Evolutionary conservation across 2,797 vertebrate species (phyloP).

Genomic region (Rhinogobio ventralis): DNA sequence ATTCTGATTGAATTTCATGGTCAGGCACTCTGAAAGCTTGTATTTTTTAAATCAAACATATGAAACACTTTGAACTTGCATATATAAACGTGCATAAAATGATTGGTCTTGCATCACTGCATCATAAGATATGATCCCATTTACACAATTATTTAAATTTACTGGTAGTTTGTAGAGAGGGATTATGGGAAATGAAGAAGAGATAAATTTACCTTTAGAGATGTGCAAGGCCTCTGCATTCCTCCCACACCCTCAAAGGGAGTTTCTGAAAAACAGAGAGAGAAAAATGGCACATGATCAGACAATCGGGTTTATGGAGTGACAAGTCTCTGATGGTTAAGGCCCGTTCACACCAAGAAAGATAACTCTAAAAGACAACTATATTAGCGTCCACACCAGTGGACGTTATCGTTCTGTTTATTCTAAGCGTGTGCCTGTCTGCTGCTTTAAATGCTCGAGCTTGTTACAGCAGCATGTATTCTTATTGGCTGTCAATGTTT

Average conservation of each 20-base stretch:
- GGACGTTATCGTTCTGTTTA: no score
- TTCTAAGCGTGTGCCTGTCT: no score
- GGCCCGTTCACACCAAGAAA: no score
- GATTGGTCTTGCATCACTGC: background rate
- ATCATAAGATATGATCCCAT: background rate
- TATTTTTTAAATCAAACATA: background rate
- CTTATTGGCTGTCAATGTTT: no score
- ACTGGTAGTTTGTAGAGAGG: background rate
- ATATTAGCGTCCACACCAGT: no score
- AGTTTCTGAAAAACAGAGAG: slow-evolving; percentile 25
- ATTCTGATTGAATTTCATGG: background rate
- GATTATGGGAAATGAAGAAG: background rate
- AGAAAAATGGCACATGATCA: background rate
- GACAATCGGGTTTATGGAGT: slow-evolving; percentile 2
- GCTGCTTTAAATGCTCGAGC: no score
- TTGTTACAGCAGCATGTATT: no score
- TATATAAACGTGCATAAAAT: background rate
- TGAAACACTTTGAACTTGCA: background rate
- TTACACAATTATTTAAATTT: slow-evolving; percentile 1
- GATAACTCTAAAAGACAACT: no score
- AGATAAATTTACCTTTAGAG: slow-evolving; percentile 38
- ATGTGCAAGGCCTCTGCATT: background rate
- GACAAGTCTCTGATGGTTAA: slow-evolving; percentile 8
- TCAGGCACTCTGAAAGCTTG: background rate
- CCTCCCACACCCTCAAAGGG: background rate